phyloP scores from a whole-genome alignment of 2,888 invertebrate species.

The Apoderus coryli region DNA sequence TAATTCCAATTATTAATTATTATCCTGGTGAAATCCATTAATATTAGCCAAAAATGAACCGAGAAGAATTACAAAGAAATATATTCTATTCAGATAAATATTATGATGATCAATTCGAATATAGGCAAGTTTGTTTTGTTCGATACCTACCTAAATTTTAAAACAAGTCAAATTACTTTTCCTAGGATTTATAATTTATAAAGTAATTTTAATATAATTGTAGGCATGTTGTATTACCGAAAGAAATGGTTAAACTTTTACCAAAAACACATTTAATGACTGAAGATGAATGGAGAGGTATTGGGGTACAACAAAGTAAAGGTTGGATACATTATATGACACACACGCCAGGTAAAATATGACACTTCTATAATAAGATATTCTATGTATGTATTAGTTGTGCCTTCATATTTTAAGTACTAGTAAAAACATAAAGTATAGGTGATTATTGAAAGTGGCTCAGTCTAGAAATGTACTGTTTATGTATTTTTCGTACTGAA shows the following conservation, averaged over 20 bases:
- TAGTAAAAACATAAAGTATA: too few relatives aligned
- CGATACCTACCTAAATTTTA: too few relatives aligned
- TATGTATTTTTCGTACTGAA: too few relatives aligned
- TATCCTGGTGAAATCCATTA: too few relatives aligned
- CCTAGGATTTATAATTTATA: too few relatives aligned
- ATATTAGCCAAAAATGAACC: slow-evolving; percentile 22
- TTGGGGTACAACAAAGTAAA: slow-evolving; percentile 91
- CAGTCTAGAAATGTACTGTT: too few relatives aligned
- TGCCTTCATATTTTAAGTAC: too few relatives aligned
- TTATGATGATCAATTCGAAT: slow-evolving; percentile 79
- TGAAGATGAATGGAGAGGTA: slow-evolving; percentile 84
- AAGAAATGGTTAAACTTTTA: slow-evolving; percentile 78
- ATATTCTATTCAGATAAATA: slow-evolving; percentile 93
- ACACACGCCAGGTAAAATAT: slow-evolving; percentile 76
- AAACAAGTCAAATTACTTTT: too few relatives aligned
- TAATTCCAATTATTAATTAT: too few relatives aligned
- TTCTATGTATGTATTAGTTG: too few relatives aligned
- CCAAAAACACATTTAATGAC: slow-evolving; percentile 89
- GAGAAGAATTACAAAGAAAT: slow-evolving; percentile 39
- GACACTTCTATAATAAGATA: too few relatives aligned
- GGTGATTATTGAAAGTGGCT: too few relatives aligned
- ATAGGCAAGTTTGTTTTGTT: slow-evolving; percentile 82
- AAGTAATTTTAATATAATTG: slow-evolving; percentile 13
- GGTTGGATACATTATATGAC: slow-evolving; percentile 98
- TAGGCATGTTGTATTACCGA: slow-evolving; percentile 90